Evolutionary conservation across 2,888 invertebrate species (phyloP), one percentile per base, ranked within the genome.

Genomic region (Pyrochroa serraticornis): DNA sequence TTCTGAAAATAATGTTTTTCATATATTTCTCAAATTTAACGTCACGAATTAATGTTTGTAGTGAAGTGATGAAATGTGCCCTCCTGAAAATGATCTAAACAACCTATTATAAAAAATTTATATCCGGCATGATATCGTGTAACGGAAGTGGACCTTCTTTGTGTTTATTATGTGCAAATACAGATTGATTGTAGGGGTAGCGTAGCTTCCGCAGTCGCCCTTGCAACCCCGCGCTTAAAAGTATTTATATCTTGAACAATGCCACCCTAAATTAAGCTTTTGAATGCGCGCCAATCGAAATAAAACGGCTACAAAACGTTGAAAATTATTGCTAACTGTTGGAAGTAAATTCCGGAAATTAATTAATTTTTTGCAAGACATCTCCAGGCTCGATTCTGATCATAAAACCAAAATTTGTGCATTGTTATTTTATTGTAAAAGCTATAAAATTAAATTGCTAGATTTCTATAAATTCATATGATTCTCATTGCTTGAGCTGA

Each of bases 161-260:
- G 69, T 70, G 64, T 56, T 66, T 68, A 71, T 71, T 71, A 69
- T 69, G 67, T 64, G 65, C 68, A 70, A 70, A 67, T 68, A 68
- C 69, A 68, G 68, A 70, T 68, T 68, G 67, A 58, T 59, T 64
- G 65, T 63, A 63, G 55, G 61, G 58, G 60, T 60, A 60, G 54
- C 41, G 38, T 13, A 42, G 42, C 51, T 60, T 51, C 62, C 54
- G 57, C 55, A 60, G 58, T 60, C 60, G 59, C 58, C 37, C 38
- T 58, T 50, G 51, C 58, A 59, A 63, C 64, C 64, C 63, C 54
- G 60, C 65, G 50, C 64, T 63, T 58, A 60, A 52, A 51, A 58
- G 62, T 64, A 66, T 66, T 64, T 66, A 63, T 65, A 57, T 64
- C 64, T 62, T 62, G 59, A 60, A 62, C 64, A 63, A 63, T 64